Evolutionary conservation across 2,113 vertebrate species (phyloP).

Genomic region (Pelecanoides urinatrix): DNA sequence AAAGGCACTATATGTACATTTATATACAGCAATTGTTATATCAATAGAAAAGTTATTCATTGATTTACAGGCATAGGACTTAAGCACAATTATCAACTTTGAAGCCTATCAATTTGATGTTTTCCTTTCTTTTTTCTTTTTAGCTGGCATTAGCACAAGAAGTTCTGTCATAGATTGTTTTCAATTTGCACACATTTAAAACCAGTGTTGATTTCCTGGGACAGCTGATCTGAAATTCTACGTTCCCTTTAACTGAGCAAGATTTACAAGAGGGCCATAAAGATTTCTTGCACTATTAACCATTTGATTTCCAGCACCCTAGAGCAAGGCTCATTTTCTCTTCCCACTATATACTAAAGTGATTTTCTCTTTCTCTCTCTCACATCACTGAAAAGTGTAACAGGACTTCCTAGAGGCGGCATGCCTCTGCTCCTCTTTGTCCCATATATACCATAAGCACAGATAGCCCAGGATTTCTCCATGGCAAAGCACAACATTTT

Average conservation of each 20-base stretch:
- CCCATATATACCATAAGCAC: too few species aligned
- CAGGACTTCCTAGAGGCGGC: not conserved
- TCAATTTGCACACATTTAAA: not conserved
- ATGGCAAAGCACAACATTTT: not conserved
- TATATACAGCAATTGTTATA: not conserved
- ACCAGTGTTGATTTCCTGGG: not conserved
- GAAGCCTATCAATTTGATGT: not conserved
- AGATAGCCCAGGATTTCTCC: not conserved
- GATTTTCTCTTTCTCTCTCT: not conserved
- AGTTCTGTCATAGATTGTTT: not conserved
- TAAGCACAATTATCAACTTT: not conserved
- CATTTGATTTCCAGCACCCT: not conserved
- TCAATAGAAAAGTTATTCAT: not conserved
- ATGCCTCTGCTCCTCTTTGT: not conserved
- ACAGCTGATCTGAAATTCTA: not conserved
- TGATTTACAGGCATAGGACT: not conserved
- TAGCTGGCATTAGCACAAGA: not conserved
- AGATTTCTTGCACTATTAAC: not conserved
- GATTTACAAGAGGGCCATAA: not conserved
- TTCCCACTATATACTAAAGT: not conserved
- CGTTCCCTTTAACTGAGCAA: not conserved
- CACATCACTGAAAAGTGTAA: not conserved
- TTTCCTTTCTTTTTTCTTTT: not conserved
- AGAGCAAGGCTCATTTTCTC: not conserved
- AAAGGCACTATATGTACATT: not conserved